Conservation (phyloP, 1,140 invertebrate species). For the Acromyrmex heyeri region DNA sequence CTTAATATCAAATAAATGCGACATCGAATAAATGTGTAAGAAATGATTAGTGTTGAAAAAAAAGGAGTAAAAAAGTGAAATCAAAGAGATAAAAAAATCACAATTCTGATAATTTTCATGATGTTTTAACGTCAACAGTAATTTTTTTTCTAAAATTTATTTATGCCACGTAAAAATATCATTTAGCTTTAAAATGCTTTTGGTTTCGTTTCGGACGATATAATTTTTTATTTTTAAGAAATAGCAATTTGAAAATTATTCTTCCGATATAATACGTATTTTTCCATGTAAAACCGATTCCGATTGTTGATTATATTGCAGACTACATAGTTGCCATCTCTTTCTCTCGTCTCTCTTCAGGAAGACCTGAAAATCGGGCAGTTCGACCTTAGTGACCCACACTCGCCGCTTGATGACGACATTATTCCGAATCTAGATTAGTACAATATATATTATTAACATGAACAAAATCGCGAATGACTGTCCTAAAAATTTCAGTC, state of each 20-base stretch:
- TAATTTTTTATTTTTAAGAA: no score
- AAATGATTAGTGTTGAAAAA: background rate
- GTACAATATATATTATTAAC: background rate
- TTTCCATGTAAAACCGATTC: background rate
- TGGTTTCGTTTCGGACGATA: no score
- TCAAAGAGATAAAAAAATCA: no score
- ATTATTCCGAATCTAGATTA: slow-evolving; percentile 49
- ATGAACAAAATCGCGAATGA: slow-evolving; percentile 24
- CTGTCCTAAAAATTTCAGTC: slow-evolving; percentile 22
- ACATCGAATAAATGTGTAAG: background rate
- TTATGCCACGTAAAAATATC: no score
- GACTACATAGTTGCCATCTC: background rate
- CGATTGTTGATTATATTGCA: background rate
- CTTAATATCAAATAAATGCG: background rate
- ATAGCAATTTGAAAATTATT: no score
- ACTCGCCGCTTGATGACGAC: slow-evolving; percentile 5
- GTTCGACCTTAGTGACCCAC: slow-evolving; percentile 1
- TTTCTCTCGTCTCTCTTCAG: background rate
- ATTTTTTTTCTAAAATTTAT: no score
- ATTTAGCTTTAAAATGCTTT: no score
- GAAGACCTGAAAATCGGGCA: slow-evolving; percentile 30
- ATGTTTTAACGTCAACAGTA: no score
- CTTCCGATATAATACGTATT: no score
- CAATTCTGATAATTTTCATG: no score
- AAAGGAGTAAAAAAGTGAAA: background rate